Evolutionary conservation across 2,888 invertebrate genomes (phyloP).

Genomic region (Ligdia adustata): DNA sequence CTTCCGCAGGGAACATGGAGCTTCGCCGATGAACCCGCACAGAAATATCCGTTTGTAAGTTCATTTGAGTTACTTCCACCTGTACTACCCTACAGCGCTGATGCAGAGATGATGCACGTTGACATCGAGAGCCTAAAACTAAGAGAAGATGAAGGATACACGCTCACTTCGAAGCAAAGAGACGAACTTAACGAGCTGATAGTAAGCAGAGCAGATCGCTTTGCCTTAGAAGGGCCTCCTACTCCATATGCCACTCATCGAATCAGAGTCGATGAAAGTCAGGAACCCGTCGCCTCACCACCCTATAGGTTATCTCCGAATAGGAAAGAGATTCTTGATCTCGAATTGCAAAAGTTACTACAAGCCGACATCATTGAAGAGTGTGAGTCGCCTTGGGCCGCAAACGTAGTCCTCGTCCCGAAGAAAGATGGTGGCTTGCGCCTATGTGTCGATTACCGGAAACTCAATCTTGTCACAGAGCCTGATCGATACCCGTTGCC

Average conservation of each 20-base stretch:
- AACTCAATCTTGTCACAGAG: background rate
- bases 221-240: background rate
- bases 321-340: too few relatives aligned
- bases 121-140: background rate
- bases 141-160: background rate
- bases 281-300: too few relatives aligned
- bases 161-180: background rate
- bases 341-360: constrained; percentile 32
- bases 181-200: background rate
- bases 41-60: background rate
- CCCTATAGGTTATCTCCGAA: too few relatives aligned
- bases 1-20: background rate
- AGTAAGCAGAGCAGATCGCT: background rate
- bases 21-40: background rate
- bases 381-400: constrained; percentile 34
- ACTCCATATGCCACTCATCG: too few relatives aligned
- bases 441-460: too few relatives aligned
- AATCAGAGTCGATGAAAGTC: too few relatives aligned
- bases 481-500: constrained; percentile 2
- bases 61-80: background rate
- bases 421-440: constrained; percentile 15
- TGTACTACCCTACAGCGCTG: background rate
- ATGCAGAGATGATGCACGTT: background rate
- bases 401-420: constrained; percentile 24
- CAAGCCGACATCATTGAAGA: constrained; percentile 37